Evolutionary conservation across 2,113 vertebrate genomes (phyloP).

Genomic region (Gavialis gangeticus): DNA sequence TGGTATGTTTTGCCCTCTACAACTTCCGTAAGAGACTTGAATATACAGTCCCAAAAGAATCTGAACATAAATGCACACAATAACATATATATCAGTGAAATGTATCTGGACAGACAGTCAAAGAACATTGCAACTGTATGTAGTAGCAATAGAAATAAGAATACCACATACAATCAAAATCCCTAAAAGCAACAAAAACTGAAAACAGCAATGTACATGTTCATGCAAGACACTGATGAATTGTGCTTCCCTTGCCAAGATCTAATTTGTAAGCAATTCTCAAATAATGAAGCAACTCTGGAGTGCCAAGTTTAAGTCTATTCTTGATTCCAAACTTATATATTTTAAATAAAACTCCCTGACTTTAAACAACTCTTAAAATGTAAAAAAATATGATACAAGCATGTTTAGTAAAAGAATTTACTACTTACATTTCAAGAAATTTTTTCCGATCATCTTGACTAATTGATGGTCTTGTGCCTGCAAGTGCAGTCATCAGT

Average conservation of each 20-base stretch:
- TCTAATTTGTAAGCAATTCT: background rate
- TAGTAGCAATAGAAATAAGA: too few relatives aligned
- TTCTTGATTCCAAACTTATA: background rate
- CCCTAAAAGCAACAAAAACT: background rate
- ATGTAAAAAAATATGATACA: background rate
- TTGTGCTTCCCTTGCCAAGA: background rate
- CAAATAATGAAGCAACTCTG: background rate
- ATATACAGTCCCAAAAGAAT: too few relatives aligned
- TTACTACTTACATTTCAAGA: conserved; percentile 87
- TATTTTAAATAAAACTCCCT: background rate
- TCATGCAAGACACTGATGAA: background rate
- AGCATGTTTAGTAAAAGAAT: background rate
- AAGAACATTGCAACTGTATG: too few relatives aligned
- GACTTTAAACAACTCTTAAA: background rate
- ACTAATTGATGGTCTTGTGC: conserved; percentile 88
- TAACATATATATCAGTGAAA: too few relatives aligned
- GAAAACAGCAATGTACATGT: background rate
- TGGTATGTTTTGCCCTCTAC: too few relatives aligned
- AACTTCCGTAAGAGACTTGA: too few relatives aligned
- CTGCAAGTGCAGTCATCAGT: conserved; percentile 83
- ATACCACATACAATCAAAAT: background rate
- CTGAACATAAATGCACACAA: too few relatives aligned
- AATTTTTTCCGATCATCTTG: conserved; percentile 90
- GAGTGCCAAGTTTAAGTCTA: background rate
- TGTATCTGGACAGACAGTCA: too few relatives aligned